Evolutionary conservation across 2,888 invertebrate genomes (phyloP).

Genomic region (Sepioteuthis lessoniana): DNA sequence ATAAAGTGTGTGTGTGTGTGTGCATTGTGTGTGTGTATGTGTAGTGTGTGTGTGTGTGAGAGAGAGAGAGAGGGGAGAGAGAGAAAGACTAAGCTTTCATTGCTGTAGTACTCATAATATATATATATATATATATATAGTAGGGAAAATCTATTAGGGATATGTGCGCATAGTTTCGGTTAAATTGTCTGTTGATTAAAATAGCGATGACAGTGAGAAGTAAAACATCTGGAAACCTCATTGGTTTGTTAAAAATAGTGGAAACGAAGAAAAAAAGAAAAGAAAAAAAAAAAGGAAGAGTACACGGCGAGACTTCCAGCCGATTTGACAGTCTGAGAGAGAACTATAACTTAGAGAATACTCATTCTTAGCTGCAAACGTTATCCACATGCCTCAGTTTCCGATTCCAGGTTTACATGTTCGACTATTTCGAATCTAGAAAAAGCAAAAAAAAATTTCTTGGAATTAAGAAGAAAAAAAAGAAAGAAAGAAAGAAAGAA

Average conservation of each 20-base stretch:
- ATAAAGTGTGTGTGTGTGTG: no score
- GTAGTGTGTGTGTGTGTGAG: no score
- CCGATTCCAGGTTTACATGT: background rate
- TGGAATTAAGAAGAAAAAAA: no score
- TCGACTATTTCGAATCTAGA: background rate
- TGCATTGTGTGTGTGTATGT: no score
- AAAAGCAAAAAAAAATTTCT: no score
- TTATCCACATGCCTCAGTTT: slow-evolving; percentile 33
- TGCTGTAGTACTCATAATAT: no score
- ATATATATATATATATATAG: background rate
- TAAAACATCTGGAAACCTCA: slow-evolving; percentile 14
- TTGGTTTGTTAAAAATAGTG: slow-evolving; percentile 17
- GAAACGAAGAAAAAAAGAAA: background rate
- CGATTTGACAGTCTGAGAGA: background rate
- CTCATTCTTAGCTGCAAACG: background rate
- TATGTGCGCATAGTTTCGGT: slow-evolving; percentile 23
- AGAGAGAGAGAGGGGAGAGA: no score
- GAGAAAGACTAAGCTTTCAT: no score
- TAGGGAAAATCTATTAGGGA: background rate
- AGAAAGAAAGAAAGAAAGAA: background rate
- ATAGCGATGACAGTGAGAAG: slow-evolving; percentile 33
- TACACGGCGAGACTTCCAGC: background rate
- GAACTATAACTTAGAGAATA: background rate
- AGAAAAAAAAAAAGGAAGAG: background rate
- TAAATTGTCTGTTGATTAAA: slow-evolving; percentile 33